Conservation (phyloP, 2,113 vertebrate genomes). For the Paratilapia polleni region DNA sequence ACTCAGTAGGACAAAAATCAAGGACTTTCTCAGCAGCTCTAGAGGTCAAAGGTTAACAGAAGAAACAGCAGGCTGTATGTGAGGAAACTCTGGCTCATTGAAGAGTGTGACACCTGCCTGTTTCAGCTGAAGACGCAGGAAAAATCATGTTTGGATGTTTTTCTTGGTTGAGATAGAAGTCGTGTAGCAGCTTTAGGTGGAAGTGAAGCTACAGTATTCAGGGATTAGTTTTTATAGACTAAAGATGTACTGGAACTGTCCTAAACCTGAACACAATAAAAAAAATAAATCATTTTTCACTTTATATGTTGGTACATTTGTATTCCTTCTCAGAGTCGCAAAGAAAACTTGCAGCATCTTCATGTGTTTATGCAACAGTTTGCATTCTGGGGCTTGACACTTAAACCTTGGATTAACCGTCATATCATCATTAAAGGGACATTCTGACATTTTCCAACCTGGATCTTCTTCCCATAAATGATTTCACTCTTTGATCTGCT, state of each 20-base stretch:
- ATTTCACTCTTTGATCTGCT: background rate
- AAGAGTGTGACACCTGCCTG: background rate
- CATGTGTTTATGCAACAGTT: no score
- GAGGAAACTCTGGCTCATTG: background rate
- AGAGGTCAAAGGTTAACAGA: background rate
- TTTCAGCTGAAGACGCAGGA: background rate
- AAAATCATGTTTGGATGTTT: background rate
- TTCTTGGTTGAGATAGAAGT: background rate
- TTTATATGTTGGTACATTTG: background rate
- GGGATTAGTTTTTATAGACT: background rate
- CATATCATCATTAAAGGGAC: background rate
- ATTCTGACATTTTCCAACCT: background rate
- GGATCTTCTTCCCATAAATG: background rate
- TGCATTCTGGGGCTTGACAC: background rate
- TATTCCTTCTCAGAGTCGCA: background rate
- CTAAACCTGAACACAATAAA: background rate
- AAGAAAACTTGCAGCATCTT: background rate
- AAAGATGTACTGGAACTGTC: background rate
- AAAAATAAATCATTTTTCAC: background rate
- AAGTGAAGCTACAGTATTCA: background rate
- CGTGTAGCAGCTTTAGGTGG: rapidly evolving
- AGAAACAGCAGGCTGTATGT: background rate
- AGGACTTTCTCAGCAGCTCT: background rate
- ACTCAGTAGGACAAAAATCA: background rate
- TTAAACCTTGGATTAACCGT: no score